Base-by-base conservation (phyloP, 2,113 vertebrate species). In the Myodes glareolus region DNA sequence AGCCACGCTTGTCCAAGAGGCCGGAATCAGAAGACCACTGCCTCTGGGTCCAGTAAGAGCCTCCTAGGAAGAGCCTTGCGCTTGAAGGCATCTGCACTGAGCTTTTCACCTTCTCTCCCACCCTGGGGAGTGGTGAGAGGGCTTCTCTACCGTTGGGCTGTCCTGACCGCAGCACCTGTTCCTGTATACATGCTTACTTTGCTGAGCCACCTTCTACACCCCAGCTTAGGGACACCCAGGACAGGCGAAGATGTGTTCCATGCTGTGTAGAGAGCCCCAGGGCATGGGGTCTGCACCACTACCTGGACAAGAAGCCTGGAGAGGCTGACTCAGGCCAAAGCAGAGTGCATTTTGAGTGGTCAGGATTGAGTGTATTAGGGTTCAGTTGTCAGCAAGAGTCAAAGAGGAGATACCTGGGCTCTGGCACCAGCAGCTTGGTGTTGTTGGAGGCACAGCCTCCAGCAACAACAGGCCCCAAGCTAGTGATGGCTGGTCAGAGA, bases 191-290 rank as follows among this genome's bases (percentile, higher is more conserved):
- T 27, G 11, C 14, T 42, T 13, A 3, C n/a, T 92, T 52, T 45
- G 42, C 73, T 36, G 52, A 92, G 33, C 75, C 27, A 23, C 58
- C 47, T 55, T 86, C 52, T 4, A 2, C 31, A 16, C 27, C 12
- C 23, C 47, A 45, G 65, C 67, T 16, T 73, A 29, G 67, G 72
- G 47, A 61, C 36, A 36, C 47, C 21, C 29, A 67, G 39, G 73
- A 25, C 3, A 3, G n/a, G 55, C 31, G 16, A 11, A 6, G 9
- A 1, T 36, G 33, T 47, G 39, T 19, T 47, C 47, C 0, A 0
- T n/a, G 23, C 85, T 47, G 7, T 72, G 3, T 29, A 88, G 73
- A 6, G 45, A 90, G 65, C 2, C 58, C 61, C 87, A 3, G 61
- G 12, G 61, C 0, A 0, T 10, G 3, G 6, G 11, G 5, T 67